These are phyloP conservation scores for Hylaeus volcanicus DNA, from an alignment of 1,140 invertebrate species.

Conservation along the genomic window DNA sequence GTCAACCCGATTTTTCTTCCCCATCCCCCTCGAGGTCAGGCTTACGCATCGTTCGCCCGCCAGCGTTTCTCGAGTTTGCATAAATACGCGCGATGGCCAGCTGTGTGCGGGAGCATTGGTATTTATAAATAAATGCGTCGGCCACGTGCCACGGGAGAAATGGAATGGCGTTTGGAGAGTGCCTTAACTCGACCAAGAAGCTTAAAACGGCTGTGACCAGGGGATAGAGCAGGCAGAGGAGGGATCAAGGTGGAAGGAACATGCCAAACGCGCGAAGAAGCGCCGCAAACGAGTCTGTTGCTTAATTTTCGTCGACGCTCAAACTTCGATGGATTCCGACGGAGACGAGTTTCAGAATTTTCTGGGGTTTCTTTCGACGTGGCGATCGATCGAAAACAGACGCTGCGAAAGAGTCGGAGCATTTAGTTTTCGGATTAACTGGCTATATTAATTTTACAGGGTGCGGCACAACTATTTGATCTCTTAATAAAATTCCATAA, in stretches of 20 bases:
- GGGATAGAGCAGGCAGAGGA: too few species aligned
- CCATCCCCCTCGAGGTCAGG: background rate
- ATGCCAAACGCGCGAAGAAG: constrained; percentile 3
- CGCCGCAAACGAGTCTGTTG: background rate
- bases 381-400: too few species aligned
- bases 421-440: too few species aligned
- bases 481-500: too few species aligned
- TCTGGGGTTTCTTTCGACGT: background rate
- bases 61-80: too few species aligned
- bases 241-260: constrained; percentile 7
- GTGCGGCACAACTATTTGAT: too few species aligned
- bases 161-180: constrained; percentile 62
- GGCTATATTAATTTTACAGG: too few species aligned
- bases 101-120: constrained; percentile 56
- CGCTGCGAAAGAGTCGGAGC: too few species aligned
- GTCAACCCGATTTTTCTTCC: constrained; percentile 9
- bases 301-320: constrained; percentile 5
- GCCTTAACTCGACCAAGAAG: constrained; percentile 63
- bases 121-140: constrained; percentile 73
- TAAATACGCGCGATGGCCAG: constrained; percentile 11
- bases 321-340: constrained; percentile 14
- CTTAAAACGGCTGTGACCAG: constrained; percentile 32
- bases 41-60: constrained; percentile 13
- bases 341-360: background rate
- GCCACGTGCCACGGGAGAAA: constrained; percentile 68